Conservation (phyloP, 2,113 vertebrate species). For the Cettia cetti region DNA sequence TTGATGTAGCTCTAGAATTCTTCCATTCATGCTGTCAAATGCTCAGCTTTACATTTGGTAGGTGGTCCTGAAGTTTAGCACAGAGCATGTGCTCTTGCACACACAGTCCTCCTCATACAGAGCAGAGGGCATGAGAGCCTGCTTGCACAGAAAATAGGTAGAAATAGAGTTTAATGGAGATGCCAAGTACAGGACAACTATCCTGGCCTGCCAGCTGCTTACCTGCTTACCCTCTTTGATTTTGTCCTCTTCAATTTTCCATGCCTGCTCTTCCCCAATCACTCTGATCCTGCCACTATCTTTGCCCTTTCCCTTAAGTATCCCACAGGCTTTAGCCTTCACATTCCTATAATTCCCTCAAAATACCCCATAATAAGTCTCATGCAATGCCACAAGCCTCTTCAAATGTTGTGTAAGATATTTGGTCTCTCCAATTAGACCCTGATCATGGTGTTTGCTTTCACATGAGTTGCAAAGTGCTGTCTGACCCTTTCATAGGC, state of each 20-base stretch:
- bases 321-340: background rate
- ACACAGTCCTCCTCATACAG: too few relatives aligned
- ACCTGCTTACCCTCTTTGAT: background rate
- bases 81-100: background rate
- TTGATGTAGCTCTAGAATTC: background rate
- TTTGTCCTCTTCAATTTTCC: background rate
- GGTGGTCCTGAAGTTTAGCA: background rate
- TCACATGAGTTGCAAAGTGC: background rate
- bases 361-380: background rate
- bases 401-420: background rate
- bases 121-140: background rate
- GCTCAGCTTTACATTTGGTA: accelerated
- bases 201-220: background rate
- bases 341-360: background rate
- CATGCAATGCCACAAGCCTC: background rate
- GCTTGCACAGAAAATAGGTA: background rate
- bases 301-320: background rate
- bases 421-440: background rate
- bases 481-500: background rate
- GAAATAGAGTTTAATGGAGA: background rate
- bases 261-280: background rate
- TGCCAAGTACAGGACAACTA: background rate
- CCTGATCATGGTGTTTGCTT: background rate
- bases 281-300: background rate
- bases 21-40: background rate